Conservation (phyloP, 2,888 invertebrate genomes). For the Cantharis rufa region DNA sequence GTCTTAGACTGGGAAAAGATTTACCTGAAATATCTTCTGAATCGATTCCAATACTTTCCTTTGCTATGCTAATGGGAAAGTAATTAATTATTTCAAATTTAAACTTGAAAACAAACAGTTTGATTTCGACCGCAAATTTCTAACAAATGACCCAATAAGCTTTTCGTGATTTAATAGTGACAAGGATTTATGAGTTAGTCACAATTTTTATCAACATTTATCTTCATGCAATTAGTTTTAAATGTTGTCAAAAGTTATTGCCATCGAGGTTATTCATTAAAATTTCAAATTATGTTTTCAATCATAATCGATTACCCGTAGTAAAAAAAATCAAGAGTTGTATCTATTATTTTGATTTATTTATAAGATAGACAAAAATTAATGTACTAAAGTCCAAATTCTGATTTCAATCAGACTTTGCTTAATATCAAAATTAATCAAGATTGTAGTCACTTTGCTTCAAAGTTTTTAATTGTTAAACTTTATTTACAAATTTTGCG, state of each 20-base stretch:
- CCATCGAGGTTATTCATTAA: background rate
- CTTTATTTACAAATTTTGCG: background rate
- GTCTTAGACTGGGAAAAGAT: no score
- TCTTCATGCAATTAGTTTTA: background rate
- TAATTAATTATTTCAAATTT: background rate
- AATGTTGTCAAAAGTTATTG: background rate
- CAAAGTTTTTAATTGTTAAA: background rate
- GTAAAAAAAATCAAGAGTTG: background rate
- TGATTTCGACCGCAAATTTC: background rate
- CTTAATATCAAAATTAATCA: background rate
- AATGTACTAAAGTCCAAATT: background rate
- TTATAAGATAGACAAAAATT: background rate
- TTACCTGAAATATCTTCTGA: no score
- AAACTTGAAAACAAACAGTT: background rate
- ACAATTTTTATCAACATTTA: background rate
- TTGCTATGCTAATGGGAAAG: background rate
- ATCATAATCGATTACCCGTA: background rate
- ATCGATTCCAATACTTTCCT: no score
- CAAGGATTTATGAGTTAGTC: background rate
- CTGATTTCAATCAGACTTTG: background rate
- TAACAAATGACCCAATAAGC: background rate
- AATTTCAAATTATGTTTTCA: background rate
- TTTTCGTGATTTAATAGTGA: background rate
- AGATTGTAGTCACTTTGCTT: no score
- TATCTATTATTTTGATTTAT: background rate